Conservation (phyloP, 2,888 invertebrate genomes). For the Cenopis cana region DNA sequence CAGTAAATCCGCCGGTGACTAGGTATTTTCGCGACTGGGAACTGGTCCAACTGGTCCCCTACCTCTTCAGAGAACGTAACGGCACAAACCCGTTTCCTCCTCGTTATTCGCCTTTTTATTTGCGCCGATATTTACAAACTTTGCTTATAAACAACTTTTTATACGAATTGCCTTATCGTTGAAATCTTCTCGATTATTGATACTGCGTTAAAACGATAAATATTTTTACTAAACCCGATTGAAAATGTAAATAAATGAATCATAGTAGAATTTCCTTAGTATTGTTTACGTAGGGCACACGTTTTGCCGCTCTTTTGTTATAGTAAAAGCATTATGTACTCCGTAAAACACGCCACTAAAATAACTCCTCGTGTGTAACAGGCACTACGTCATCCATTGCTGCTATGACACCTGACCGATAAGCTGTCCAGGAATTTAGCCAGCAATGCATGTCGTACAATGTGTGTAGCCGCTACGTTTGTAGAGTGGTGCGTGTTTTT, state of each 20-base stretch:
- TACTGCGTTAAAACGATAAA: conserved; percentile 1
- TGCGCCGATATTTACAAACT: conserved; percentile 68
- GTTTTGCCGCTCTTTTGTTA: conserved; percentile 60
- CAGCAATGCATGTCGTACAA: conserved; percentile 30
- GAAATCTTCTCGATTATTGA: background rate
- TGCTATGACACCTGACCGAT: conserved; percentile 45
- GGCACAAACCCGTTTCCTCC: conserved; percentile 78
- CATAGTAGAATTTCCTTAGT: conserved; percentile 57
- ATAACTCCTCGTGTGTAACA: conserved; percentile 7
- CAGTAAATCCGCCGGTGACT: conserved; percentile 9
- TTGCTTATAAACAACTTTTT: conserved; percentile 45
- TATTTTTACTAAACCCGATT: conserved; percentile 9
- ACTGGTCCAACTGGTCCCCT: conserved; percentile 48
- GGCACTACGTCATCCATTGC: conserved; percentile 50
- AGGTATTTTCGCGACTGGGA: conserved; percentile 31
- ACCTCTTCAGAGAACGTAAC: conserved; percentile 73
- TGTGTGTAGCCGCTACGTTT: conserved; percentile 37
- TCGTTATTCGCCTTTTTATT: conserved; percentile 54
- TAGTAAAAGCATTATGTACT: conserved; percentile 50
- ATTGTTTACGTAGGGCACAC: conserved; percentile 60
- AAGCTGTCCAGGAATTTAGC: conserved; percentile 27
- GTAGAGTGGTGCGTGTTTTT: conserved; percentile 53
- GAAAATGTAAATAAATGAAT: conserved; percentile 39
- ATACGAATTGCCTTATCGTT: background rate
- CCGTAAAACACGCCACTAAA: conserved; percentile 18